These are phyloP conservation scores for Pitta sordida DNA, from an alignment of 2,113 vertebrate genomes.

Conservation along the genomic window DNA sequence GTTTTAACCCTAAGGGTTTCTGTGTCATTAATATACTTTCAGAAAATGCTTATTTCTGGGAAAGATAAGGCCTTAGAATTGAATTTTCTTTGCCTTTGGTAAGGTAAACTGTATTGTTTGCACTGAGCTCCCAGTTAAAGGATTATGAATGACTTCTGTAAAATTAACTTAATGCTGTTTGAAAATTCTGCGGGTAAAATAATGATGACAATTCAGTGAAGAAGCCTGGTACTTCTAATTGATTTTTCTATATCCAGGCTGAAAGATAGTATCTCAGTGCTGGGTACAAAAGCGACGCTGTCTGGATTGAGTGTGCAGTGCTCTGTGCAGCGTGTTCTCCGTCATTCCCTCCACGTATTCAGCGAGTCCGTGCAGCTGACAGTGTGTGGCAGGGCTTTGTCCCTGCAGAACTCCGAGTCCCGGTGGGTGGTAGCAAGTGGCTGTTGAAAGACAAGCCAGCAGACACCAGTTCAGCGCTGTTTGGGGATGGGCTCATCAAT, in stretches of 20 bases:
- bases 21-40: neutral
- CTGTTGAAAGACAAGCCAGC: neutral
- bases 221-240: neutral
- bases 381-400: neutral
- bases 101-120: neutral
- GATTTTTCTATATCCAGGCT: neutral
- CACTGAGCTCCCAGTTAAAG: neutral
- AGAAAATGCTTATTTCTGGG: neutral
- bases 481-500: rapidly evolving
- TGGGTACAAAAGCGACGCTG: neutral
- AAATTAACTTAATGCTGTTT: neutral
- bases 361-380: neutral
- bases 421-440: neutral
- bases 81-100: neutral
- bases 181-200: neutral
- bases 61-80: neutral
- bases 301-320: neutral
- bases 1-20: neutral
- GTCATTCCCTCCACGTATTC: rapidly evolving
- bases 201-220: neutral
- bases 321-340: rapidly evolving
- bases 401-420: rapidly evolving
- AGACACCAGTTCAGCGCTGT: neutral
- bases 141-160: neutral
- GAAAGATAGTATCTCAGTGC: neutral